Evolutionary conservation across 2,888 invertebrate species (phyloP).

Genomic region (Eupithecia centaureata): DNA sequence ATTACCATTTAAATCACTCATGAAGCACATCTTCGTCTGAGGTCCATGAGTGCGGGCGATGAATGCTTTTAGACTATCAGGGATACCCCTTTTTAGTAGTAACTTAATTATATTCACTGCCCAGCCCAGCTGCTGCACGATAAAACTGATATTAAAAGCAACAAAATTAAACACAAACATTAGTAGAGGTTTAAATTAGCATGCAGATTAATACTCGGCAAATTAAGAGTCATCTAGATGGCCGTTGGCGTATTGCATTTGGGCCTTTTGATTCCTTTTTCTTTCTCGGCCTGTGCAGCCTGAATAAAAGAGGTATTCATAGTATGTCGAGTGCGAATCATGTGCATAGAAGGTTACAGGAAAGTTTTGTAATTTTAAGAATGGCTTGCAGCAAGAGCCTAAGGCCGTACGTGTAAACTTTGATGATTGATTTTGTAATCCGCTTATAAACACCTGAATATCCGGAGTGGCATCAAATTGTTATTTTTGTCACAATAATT

Average conservation of each 20-base stretch:
- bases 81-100: too few species aligned
- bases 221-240: constrained; percentile 27
- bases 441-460: constrained; percentile 37
- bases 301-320: neutral
- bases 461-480: constrained; percentile 17
- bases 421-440: constrained; percentile 41
- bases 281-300: neutral
- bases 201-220: constrained; percentile 38
- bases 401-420: constrained; percentile 23
- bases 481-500: neutral
- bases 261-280: neutral
- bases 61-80: neutral
- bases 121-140: too few species aligned
- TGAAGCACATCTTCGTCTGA: too few species aligned
- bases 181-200: constrained; percentile 29
- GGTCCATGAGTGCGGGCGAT: too few species aligned
- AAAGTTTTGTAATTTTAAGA: neutral
- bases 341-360: neutral
- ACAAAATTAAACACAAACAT: constrained; percentile 31
- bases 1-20: too few species aligned
- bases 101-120: too few species aligned
- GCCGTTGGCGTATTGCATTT: neutral
- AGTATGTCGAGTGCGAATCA: neutral
- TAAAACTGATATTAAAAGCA: constrained; percentile 11
- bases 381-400: neutral